Evolutionary conservation across 2,113 vertebrate genomes (phyloP).

Genomic region (Redunca redunca): DNA sequence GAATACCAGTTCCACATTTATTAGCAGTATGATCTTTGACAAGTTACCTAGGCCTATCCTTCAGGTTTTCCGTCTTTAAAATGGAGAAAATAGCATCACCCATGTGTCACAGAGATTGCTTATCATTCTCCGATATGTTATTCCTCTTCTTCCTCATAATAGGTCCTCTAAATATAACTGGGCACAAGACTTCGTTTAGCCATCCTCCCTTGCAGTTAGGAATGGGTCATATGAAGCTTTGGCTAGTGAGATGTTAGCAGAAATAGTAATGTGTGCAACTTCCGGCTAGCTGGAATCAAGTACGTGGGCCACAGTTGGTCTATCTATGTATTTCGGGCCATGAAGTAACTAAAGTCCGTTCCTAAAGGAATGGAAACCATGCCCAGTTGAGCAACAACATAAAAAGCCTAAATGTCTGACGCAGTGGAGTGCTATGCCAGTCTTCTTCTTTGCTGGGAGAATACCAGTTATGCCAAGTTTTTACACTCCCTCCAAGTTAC

Average conservation of each 20-base stretch:
- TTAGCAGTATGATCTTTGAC: background rate
- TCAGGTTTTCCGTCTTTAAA: background rate
- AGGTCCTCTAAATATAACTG: background rate
- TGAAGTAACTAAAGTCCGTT: background rate
- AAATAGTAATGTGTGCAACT: background rate
- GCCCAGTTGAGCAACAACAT: background rate
- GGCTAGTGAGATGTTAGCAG: background rate
- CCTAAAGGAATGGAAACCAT: background rate
- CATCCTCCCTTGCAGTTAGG: background rate
- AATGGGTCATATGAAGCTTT: background rate
- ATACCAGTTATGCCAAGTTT: background rate
- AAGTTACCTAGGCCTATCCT: background rate
- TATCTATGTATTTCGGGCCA: background rate
- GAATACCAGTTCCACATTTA: background rate
- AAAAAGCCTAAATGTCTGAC: background rate
- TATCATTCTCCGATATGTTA: background rate
- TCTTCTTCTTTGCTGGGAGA: background rate
- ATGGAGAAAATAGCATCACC: background rate
- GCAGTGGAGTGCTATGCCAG: background rate
- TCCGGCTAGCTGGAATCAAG: background rate
- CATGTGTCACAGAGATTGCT: background rate
- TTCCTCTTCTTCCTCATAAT: background rate
- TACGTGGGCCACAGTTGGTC: background rate
- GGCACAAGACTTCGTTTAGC: background rate
- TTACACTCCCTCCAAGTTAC: background rate